Base-by-base conservation (phyloP, 2,797 vertebrate genomes). In the Neostethus bicornis region DNA sequence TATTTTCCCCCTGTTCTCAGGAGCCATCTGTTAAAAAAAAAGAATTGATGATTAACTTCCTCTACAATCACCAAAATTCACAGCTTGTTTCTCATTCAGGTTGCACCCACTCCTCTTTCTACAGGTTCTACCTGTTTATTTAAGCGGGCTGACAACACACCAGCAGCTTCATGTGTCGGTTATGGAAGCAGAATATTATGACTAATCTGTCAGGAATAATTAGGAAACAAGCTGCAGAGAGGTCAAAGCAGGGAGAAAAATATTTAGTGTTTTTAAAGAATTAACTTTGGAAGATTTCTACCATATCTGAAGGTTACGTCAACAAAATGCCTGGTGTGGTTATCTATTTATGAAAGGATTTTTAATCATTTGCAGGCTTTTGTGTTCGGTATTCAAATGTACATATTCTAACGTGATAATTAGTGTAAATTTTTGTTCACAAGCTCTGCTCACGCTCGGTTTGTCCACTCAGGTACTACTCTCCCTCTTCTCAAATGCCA, bases 141-240 rank as follows among this genome's bases (percentile, higher is more conserved):
- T 72, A 76, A 80, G 51, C 20, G 34, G 44, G 24, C 35, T 75
- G 70, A 83, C 75, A 79, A 79, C 76, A 79, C 75, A 70, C 64
- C 82, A 75, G 81, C 4, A 16, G 74, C 28, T 68, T 77, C 24
- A 5, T 53, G 52, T 45, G 57, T 45, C 73, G 75, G 70, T 65
- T 77, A 66, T 77, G 34, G 47, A 53, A 52, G 61, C 41, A 43
- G 47, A 63, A 53, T 55, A 56, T 68, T 75, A 51, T 51, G 41
- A 68, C 73, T 59, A 29, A 21, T 49, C 43, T 56, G 51, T 43
- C 45, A 32, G 44, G 37, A n/a, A 70, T 65, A 81, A 73, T 57
- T 52, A 59, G 71, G 58, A 66, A 68, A 68, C 58, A 39, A 42
- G 24, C 44, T 43, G 43, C 52, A 42, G 29, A 25, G 61, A 49